Evolutionary conservation across 2,113 vertebrate genomes (phyloP).

Genomic region (Nyctibius bracteatus): DNA sequence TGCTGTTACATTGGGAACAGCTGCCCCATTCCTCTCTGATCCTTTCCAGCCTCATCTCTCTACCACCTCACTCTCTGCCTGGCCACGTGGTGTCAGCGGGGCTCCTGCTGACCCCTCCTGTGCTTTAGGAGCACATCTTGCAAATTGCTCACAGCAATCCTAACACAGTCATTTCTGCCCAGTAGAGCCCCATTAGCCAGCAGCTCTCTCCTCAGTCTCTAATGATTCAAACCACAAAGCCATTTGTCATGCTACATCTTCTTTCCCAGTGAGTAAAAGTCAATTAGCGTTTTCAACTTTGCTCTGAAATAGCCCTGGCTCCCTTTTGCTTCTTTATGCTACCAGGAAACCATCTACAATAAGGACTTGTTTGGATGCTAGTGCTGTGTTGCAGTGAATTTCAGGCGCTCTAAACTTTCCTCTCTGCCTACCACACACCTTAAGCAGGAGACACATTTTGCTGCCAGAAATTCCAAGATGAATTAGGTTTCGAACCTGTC

Average conservation of each 20-base stretch:
- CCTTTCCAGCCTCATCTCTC: background rate
- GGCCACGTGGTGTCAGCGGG: rapidly evolving
- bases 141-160: background rate
- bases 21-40: background rate
- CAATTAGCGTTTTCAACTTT: constrained; percentile 29
- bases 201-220: background rate
- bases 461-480: background rate
- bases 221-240: constrained; percentile 13
- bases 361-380: background rate
- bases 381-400: background rate
- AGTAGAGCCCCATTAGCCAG: background rate
- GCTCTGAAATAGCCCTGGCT: background rate
- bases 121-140: background rate
- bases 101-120: background rate
- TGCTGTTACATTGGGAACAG: too few species aligned
- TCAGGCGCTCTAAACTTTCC: background rate
- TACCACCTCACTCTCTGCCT: rapidly evolving
- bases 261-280: background rate
- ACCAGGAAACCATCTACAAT: constrained; percentile 26
- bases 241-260: constrained; percentile 7
- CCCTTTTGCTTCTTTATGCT: constrained; percentile 1
- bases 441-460: background rate
- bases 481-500: background rate
- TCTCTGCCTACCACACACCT: background rate
- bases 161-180: background rate